Evolutionary conservation across 2,797 vertebrate genomes (phyloP), one percentile per base, ranked within the genome.

Genomic region (Anabas testudineus): DNA sequence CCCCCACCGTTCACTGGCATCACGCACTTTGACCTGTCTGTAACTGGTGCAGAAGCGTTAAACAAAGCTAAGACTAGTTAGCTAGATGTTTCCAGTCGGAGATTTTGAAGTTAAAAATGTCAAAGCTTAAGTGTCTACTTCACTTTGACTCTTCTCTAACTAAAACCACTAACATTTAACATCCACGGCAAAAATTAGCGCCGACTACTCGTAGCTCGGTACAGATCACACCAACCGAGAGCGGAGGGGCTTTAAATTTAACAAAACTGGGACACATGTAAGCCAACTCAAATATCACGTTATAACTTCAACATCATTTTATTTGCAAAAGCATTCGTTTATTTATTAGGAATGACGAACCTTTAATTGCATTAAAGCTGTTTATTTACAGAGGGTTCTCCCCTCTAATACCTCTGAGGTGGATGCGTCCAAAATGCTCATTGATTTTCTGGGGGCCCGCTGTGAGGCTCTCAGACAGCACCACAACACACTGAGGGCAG

Each of bases 1-100:
- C 80, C 88, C 32, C 82, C 91, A 83, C 88, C 83, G 61, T 90
- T 89, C 1, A 91, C 90, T 18, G 91, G 93, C 93, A 94, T 94
- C 85, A 80, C 87, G 86, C 80, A 90, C 89, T 91, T 90, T 88
- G 74, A 85, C 87, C 86, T 36, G 72, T 57, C 73, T 69, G 41
- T 22, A 66, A 74, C 71, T 39, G 65, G 46, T 36, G 68, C 71
- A n/a, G 4, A 55, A 42, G 37, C 36, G 18, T 67, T 10, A 19
- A 52, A 51, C 39, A 10, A 21, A 65, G 61, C 58, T 56, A 14
- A 0, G 14, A 48, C 43, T 32, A 18, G 4, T 45, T 15, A 18
- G 4, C 45, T 15, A 13, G 6, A 47, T 10, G 22, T 56, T 51
- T 53, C 52, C 28, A 12, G 37, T 26, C 7, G 10, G 5, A 15